Evolutionary conservation across 1,140 invertebrate species (phyloP), one percentile per base, ranked within the genome.

Genomic region (Ptiloglossa arizonensis): DNA sequence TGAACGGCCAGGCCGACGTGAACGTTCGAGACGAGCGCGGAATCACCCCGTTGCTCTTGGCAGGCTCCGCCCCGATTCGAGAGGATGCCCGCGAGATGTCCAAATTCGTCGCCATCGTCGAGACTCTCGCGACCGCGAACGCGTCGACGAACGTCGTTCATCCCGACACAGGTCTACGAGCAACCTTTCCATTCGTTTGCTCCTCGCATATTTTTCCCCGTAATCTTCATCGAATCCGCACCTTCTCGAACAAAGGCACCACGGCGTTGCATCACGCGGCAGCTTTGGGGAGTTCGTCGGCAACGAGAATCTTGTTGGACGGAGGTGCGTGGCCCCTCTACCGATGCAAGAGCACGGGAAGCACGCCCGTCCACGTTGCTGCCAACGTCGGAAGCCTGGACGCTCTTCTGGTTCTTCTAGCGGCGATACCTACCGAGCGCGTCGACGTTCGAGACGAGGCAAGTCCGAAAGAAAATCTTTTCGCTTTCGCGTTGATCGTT

Each of bases 381-480:
- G 76, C 82, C 38, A 62, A 17, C 6, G 1, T 27, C 4, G 82
- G 76, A 5, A 75, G 22, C n/a, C 15, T 38, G 0, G 70, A 80
- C 13, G 57, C 54, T 2, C 27, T 84, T 22, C 38, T 54, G 29
- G 15, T 69, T 19, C 60, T 84, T 35, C 35, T 84, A 17, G 35
- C 29, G 15, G 35, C 11, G 13, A 70, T 72, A 35, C 50, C 27
- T 8, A 1, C 22, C 2, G 9, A 29, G 22, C 0, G 64, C 13
- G 57, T 83, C 46, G 80, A 83, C 8, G 35, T 72, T n/a, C 13
- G 46, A 38, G 82, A 83, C 35, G 60, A 82, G 44, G 81, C 82
- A 1, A n/a, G n/a, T n/a, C n/a, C n/a, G n/a, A n/a, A n/a, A n/a
- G n/a, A n/a, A n/a, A n/a, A n/a, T n/a, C n/a, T n/a, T n/a, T n/a